Conservation (phyloP, 2,888 invertebrate species). For the Sericinus montela region DNA sequence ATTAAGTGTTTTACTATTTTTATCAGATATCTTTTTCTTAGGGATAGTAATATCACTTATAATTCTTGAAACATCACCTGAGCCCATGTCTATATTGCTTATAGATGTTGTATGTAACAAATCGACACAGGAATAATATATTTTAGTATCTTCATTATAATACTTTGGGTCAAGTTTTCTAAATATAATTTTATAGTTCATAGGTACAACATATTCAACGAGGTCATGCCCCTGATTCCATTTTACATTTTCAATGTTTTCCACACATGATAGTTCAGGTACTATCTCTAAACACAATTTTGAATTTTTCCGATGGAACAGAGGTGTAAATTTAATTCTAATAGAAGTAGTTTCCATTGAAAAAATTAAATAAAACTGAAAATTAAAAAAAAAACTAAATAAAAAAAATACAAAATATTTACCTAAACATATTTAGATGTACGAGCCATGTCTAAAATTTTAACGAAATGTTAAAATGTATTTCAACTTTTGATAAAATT, state of each 20-base stretch:
- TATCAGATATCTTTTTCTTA: conserved; percentile 27
- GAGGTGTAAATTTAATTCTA: conserved; percentile 52
- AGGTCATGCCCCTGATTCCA: conserved; percentile 44
- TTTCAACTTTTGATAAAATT: too few species aligned
- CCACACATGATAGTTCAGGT: conserved; percentile 49
- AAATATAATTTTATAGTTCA: conserved; percentile 57
- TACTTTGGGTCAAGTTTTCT: conserved; percentile 33
- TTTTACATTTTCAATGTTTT: conserved; percentile 54
- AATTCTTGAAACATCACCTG: conserved; percentile 42
- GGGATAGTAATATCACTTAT: conserved; percentile 49
- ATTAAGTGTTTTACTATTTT: conserved; percentile 20
- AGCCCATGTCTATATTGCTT: conserved; percentile 30
- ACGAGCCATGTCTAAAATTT: too few species aligned
- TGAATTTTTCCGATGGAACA: conserved; percentile 36
- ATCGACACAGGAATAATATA: conserved; percentile 66
- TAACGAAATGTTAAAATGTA: too few species aligned
- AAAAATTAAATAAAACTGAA: too few species aligned
- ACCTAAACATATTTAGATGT: too few species aligned
- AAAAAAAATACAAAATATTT: conserved; percentile 4
- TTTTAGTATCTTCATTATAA: conserved; percentile 31
- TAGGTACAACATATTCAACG: conserved; percentile 57
- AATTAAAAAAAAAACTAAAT: conserved; percentile 25
- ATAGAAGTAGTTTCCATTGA: conserved; percentile 52
- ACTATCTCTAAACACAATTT: conserved; percentile 58
- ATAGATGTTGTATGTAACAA: conserved; percentile 24